Evolutionary conservation across 2,797 vertebrate species (phyloP).

Genomic region (Eidolon dupreanum): DNA sequence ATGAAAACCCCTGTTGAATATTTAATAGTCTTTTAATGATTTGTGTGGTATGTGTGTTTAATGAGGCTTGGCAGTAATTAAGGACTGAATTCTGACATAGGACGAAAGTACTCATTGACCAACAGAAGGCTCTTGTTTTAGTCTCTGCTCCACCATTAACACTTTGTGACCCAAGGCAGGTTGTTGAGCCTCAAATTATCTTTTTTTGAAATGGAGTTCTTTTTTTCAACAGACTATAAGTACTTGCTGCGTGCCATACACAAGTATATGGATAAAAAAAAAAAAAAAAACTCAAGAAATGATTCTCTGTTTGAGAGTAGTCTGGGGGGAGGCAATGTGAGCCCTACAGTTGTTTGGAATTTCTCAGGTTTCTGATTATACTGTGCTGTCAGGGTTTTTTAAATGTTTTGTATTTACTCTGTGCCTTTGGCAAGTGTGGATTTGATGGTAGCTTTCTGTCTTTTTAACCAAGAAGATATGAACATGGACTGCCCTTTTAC

Average conservation of each 20-base stretch:
- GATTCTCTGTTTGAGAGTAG: not conserved
- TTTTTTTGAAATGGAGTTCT: not conserved
- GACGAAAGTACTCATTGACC: not conserved
- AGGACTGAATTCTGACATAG: not conserved
- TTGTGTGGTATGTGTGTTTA: slow-evolving; percentile 16
- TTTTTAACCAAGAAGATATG: not conserved
- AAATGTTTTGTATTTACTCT: not conserved
- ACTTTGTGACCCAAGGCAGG: not conserved
- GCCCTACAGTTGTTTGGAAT: not conserved
- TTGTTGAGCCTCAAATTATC: not conserved
- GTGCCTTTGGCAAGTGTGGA: not conserved
- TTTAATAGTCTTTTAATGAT: not conserved
- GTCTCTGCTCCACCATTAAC: not conserved
- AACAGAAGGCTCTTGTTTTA: not conserved
- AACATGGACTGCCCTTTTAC: not conserved
- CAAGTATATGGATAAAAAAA: not conserved
- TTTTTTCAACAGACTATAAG: not conserved
- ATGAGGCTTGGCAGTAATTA: slow-evolving; percentile 15
- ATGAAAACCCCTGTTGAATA: slow-evolving; percentile 13
- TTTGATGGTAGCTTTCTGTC: not conserved
- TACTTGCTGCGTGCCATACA: not conserved
- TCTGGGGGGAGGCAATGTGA: not conserved
- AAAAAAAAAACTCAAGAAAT: not conserved
- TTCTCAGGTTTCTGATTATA: not conserved
- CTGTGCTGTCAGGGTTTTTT: not conserved